Conservation (phyloP, 2,888 invertebrate genomes). For the Eupsilia transversa region DNA sequence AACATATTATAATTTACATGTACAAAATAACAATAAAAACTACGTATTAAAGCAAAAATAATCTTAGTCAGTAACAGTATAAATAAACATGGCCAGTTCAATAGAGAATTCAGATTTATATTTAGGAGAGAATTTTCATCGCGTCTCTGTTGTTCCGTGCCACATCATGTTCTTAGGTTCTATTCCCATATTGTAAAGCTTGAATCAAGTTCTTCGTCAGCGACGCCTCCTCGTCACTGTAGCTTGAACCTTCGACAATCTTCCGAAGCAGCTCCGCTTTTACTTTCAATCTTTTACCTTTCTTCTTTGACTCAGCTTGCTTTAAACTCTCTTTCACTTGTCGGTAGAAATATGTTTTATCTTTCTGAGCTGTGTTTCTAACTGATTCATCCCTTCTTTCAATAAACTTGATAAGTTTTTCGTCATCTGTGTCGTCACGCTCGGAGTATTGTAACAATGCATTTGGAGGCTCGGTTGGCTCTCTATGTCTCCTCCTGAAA, state of each 20-base stretch:
- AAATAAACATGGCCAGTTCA: background rate
- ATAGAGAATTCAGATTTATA: too few species aligned
- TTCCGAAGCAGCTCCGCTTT: slow-evolving; percentile 13
- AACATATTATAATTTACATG: background rate
- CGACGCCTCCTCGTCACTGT: slow-evolving; percentile 44
- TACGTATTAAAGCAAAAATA: background rate
- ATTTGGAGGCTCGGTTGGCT: background rate
- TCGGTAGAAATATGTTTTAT: background rate
- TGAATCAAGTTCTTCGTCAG: slow-evolving; percentile 25
- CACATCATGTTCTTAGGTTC: background rate
- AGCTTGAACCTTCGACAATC: slow-evolving; percentile 38
- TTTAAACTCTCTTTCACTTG: background rate
- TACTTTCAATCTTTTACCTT: background rate
- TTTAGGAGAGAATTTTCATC: background rate
- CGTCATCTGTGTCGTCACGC: background rate
- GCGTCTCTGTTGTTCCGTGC: background rate
- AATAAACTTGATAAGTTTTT: too few species aligned
- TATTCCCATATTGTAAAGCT: slow-evolving; percentile 26
- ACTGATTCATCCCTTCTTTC: too few species aligned
- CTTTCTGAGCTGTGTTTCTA: too few species aligned
- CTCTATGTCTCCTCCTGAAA: background rate
- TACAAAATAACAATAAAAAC: background rate
- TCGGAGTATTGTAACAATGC: background rate
- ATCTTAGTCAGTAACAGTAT: too few species aligned
- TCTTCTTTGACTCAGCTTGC: background rate